These are phyloP conservation scores for Larimichthys polyactis DNA, from an alignment of 2,113 vertebrate species.

Conservation along the genomic window DNA sequence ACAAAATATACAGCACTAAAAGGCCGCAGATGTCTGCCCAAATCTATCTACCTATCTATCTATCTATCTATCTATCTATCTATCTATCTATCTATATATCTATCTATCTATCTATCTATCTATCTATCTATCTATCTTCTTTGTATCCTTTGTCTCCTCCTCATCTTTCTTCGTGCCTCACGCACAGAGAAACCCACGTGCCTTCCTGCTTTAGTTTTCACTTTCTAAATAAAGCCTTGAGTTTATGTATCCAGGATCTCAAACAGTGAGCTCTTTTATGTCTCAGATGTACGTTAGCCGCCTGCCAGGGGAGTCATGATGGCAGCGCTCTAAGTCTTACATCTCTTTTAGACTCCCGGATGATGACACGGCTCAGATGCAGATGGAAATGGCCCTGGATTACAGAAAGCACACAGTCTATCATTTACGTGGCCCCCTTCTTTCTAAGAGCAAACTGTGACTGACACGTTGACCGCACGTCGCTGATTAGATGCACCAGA, in stretches of 20 bases:
- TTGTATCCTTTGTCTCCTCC: background rate
- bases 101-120: background rate
- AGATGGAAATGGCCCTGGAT: constrained; percentile 22
- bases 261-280: constrained; percentile 61
- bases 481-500: constrained; percentile 21
- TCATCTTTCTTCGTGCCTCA: background rate
- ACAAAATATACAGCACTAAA: too few relatives aligned
- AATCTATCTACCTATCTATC: too few relatives aligned
- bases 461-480: constrained; percentile 43
- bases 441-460: constrained; percentile 9
- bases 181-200: background rate
- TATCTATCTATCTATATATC: background rate
- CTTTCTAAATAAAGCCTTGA: constrained; percentile 49
- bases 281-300: constrained; percentile 56
- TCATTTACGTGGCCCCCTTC: background rate
- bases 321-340: constrained; percentile 35
- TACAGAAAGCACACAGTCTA: constrained; percentile 13
- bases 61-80: background rate
- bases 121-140: background rate
- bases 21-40: too few relatives aligned
- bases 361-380: constrained; percentile 59
- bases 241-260: constrained; percentile 58
- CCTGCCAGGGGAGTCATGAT: constrained; percentile 63
- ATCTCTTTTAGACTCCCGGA: constrained; percentile 56
- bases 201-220: constrained; percentile 4